Evolutionary conservation across 2,888 invertebrate species (phyloP), one percentile per base, ranked within the genome.

Genomic region (Zygothrica quintamaculata): DNA sequence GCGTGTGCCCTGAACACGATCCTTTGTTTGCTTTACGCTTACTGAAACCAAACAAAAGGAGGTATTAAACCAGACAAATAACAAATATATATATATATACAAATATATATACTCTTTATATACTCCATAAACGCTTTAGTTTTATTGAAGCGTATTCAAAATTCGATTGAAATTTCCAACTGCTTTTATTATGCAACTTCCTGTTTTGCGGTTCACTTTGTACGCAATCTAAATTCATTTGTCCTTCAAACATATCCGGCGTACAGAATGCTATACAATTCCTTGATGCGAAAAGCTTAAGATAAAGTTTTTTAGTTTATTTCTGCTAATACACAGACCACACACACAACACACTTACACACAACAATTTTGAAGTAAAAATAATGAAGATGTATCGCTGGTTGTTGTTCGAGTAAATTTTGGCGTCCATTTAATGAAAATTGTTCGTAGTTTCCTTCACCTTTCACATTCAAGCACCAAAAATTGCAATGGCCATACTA

Each of bases 341-440:
- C 33, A 34, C 37, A 44, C 18, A 58, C 15, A 47, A 47, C 43
- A 40, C 18, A 18, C 25, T 29, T 34, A 25, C 11, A 34, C 33
- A 26, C 22, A 31, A 11, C 47, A 13, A 72, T 72, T 73, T 75
- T 77, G 47, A 59, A 46, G 44, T n/a, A 37, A 62, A 72, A 77
- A 64, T 84, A 88, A 86, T 84, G 88, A 86, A 84, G 88, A 84
- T 64, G 73, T 84, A 84, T 84, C 66, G 77, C 58, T 53, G 58
- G 61, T 66, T 55, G 52, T 65, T 51, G 29, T 44, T 59, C 34
- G 50, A 22, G 42, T 26, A 42, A 53, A 56, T 40, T 56, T 39
- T 66, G 55, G 62, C 56, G 43, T 64, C 81, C 65, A 52, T 68
- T 70, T 78, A 87, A 81, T 85, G 82, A 81, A 87, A 87, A 81